phyloP scores from a whole-genome alignment of 1,140 invertebrate genomes.

The Drosophila biarmipes region DNA sequence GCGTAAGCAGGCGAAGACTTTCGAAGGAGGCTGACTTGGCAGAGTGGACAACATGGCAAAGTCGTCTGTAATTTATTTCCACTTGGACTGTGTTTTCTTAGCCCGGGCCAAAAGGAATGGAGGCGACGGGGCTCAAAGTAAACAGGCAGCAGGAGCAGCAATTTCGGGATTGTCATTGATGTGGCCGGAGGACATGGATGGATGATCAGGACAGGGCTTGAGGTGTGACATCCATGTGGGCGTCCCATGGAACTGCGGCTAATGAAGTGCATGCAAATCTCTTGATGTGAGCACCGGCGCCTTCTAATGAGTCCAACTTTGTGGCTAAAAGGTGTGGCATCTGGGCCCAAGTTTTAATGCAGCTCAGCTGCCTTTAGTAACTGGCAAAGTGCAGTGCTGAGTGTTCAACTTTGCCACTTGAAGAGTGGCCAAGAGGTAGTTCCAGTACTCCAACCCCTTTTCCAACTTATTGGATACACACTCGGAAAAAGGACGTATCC shows the following conservation, averaged over 20 bases:
- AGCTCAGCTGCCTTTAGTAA: constrained; percentile 19
- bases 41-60: constrained; percentile 72
- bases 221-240: constrained; percentile 36
- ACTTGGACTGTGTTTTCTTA: constrained; percentile 60
- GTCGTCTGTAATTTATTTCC: constrained; percentile 79
- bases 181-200: constrained; percentile 42
- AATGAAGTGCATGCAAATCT: constrained; percentile 80
- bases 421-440: constrained; percentile 36
- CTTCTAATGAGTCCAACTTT: constrained; percentile 70
- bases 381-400: constrained; percentile 31
- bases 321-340: constrained; percentile 56
- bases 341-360: constrained; percentile 28
- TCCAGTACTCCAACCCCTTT: neutral
- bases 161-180: constrained; percentile 73
- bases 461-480: constrained; percentile 8
- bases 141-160: constrained; percentile 59
- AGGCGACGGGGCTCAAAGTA: constrained; percentile 11
- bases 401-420: constrained; percentile 51
- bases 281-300: constrained; percentile 40
- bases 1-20: constrained; percentile 6
- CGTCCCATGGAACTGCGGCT: constrained; percentile 55
- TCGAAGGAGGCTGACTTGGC: constrained; percentile 31
- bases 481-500: neutral
- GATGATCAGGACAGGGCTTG: constrained; percentile 13
- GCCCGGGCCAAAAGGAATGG: constrained; percentile 24